phyloP scores from a whole-genome alignment of 2,113 vertebrate genomes.

The Engraulis encrasicolus region DNA sequence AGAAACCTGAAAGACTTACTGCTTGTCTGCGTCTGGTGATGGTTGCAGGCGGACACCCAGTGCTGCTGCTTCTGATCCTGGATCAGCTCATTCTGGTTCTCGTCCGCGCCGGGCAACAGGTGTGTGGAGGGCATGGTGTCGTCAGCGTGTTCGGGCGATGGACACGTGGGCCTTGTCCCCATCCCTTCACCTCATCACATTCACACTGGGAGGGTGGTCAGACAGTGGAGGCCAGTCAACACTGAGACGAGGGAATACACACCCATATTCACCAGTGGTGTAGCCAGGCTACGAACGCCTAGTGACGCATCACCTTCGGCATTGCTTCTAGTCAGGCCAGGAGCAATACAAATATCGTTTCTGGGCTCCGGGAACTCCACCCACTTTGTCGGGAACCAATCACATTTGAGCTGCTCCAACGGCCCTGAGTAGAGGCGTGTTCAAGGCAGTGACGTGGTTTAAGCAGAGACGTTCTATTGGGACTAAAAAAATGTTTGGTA shows the following conservation, averaged over 20 bases:
- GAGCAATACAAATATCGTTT: too few relatives aligned
- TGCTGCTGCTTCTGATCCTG: background rate
- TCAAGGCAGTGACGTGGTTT: too few relatives aligned
- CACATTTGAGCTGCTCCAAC: too few relatives aligned
- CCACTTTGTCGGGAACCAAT: background rate
- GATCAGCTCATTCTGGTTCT: conserved; percentile 28
- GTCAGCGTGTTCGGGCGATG: background rate
- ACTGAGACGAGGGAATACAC: background rate
- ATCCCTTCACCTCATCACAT: conserved; percentile 16
- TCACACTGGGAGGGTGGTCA: background rate
- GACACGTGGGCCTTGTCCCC: background rate
- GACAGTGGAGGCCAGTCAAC: background rate
- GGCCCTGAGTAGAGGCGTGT: too few relatives aligned
- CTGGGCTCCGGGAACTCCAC: too few relatives aligned
- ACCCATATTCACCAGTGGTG: background rate
- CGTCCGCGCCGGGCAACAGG: conserved; percentile 20
- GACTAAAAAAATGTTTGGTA: too few relatives aligned
- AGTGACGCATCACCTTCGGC: too few relatives aligned
- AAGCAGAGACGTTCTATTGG: too few relatives aligned
- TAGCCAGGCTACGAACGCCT: too few relatives aligned
- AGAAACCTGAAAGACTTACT: background rate
- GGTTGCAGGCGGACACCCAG: background rate
- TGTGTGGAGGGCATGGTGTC: background rate
- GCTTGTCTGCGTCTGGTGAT: background rate
- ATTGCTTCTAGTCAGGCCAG: too few relatives aligned